These are phyloP conservation scores for Pseudomyrmex gracilis DNA, from an alignment of 1,140 invertebrate genomes.

Conservation along the genomic window DNA sequence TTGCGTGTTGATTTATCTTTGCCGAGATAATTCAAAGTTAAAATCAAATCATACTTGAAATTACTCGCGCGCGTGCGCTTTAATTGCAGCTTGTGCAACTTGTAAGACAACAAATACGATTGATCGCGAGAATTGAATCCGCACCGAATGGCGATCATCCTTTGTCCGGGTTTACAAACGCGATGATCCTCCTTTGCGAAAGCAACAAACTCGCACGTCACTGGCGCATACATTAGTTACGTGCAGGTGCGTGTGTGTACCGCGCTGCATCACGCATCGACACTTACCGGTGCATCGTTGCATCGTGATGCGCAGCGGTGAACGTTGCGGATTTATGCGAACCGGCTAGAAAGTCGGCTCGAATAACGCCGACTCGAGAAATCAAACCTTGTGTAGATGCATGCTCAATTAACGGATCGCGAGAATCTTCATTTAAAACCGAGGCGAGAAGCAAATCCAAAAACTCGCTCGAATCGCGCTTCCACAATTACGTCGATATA, in stretches of 20 bases:
- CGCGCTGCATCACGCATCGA: conserved; percentile 54
- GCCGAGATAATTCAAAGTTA: too few relatives aligned
- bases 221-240: conserved; percentile 62
- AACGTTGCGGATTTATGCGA: conserved; percentile 22
- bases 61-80: not conserved
- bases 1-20: too few relatives aligned
- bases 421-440: conserved; percentile 61
- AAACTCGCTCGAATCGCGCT: too few relatives aligned
- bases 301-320: not conserved
- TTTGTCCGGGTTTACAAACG: conserved; percentile 54
- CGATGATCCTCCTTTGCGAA: conserved; percentile 70
- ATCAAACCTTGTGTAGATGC: conserved; percentile 51
- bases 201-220: conserved; percentile 72
- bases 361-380: conserved; percentile 43
- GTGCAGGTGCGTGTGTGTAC: conserved; percentile 40
- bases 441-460: not conserved
- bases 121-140: conserved; percentile 43
- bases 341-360: conserved; percentile 46
- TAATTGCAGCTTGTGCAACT: not conserved
- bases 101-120: conserved; percentile 53
- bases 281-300: conserved; percentile 14
- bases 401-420: conserved; percentile 60
- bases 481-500: too few relatives aligned
- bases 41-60: not conserved
- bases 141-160: conserved; percentile 16